phyloP scores from a whole-genome alignment of 2,113 vertebrate genomes.

The Hemicordylus capensis region DNA sequence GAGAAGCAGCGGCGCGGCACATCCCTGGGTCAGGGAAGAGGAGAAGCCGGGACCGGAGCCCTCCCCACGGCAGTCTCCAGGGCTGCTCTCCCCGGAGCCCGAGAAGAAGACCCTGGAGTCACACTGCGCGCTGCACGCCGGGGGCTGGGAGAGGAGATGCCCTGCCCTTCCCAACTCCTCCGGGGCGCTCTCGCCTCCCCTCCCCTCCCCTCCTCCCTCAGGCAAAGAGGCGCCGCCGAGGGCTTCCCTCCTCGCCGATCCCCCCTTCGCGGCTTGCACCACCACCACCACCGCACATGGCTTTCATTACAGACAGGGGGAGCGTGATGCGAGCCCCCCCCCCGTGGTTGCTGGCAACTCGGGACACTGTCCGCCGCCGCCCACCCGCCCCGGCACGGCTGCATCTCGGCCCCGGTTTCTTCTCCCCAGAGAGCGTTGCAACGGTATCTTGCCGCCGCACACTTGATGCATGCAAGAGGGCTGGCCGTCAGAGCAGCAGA shows the following conservation, averaged over 20 bases:
- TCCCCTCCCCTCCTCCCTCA: slow-evolving; percentile 29
- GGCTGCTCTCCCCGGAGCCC: slow-evolving; percentile 66
- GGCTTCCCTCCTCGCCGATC: background rate
- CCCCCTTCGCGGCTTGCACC: background rate
- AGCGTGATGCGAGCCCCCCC: background rate
- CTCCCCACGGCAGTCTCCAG: slow-evolving; percentile 69
- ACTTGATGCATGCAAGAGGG: background rate
- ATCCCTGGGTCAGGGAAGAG: background rate
- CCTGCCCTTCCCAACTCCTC: too few species aligned
- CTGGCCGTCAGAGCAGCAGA: background rate
- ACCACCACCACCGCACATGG: background rate
- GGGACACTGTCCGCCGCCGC: background rate
- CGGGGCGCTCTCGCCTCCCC: too few species aligned
- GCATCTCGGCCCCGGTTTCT: background rate
- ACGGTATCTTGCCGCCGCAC: background rate
- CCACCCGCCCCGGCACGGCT: background rate
- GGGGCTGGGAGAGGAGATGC: slow-evolving; percentile 54
- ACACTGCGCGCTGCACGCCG: too few species aligned
- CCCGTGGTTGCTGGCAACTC: background rate
- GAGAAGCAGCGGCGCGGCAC: background rate
- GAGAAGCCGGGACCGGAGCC: slow-evolving; percentile 79
- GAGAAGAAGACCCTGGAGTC: too few species aligned
- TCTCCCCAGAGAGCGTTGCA: background rate
- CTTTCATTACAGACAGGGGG: background rate
- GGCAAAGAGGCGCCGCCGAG: background rate